These are phyloP conservation scores for Halcyon senegalensis DNA, from an alignment of 2,113 vertebrate species.

Conservation along the genomic window DNA sequence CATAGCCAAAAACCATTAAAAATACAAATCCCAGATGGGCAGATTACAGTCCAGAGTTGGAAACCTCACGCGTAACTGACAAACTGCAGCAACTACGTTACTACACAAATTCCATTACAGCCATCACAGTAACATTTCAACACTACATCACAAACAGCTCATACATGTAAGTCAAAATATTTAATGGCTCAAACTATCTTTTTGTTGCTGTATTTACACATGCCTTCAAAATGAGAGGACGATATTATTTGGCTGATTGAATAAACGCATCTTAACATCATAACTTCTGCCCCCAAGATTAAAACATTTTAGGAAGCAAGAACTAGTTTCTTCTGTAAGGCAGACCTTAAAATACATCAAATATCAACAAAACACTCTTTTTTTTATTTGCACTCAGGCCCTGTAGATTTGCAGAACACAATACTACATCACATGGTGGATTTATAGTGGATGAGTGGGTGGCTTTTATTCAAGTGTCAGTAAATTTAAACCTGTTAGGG, in stretches of 20 bases:
- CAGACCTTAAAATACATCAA: not conserved
- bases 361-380: not conserved
- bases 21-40: slow-evolving; percentile 32
- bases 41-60: not conserved
- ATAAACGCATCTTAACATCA: not conserved
- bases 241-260: not conserved
- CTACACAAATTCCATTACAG: not conserved
- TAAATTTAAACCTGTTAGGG: not conserved
- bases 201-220: not conserved
- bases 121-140: not conserved
- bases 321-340: not conserved
- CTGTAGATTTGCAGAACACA: not conserved
- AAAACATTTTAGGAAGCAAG: not conserved
- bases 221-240: not conserved
- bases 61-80: not conserved
- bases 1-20: slow-evolving; percentile 8
- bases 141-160: not conserved
- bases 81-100: not conserved
- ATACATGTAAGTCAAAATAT: not conserved
- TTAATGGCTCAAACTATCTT: not conserved
- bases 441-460: not conserved
- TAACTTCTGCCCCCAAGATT: not conserved
- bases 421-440: not conserved
- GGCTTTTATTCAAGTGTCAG: not conserved
- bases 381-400: not conserved